Conservation (phyloP, 2,797 vertebrate genomes). For the Megaceryle alcyon region DNA sequence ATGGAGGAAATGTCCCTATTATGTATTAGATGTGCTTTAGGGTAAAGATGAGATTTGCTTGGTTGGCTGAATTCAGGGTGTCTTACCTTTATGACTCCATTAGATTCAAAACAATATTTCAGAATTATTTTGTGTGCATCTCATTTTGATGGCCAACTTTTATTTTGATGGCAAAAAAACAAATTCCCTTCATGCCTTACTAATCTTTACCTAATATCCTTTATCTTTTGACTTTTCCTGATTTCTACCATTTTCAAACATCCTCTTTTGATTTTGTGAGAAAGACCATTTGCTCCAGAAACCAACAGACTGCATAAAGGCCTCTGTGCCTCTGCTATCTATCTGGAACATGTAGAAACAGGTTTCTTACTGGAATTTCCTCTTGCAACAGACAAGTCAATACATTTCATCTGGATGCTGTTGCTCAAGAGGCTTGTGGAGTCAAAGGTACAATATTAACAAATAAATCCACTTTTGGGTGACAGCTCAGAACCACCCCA, state of each 20-base stretch:
- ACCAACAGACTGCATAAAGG: not conserved
- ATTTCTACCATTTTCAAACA: not conserved
- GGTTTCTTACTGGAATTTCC: slow-evolving; percentile 15
- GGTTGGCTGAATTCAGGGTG: not conserved
- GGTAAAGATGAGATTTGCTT: not conserved
- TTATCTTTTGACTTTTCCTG: not conserved
- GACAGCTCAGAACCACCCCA: not conserved
- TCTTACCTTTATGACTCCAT: not conserved
- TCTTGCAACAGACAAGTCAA: slow-evolving; percentile 16
- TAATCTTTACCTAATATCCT: not conserved
- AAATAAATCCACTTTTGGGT: not conserved
- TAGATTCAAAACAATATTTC: not conserved
- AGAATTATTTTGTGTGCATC: not conserved
- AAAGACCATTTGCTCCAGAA: not conserved
- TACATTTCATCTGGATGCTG: not conserved
- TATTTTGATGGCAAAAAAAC: not conserved
- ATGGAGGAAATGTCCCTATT: not conserved
- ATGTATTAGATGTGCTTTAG: not conserved
- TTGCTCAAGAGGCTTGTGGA: not conserved
- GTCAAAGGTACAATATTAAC: not conserved
- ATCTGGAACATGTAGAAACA: not conserved
- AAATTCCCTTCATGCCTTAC: not conserved
- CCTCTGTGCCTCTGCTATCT: not conserved
- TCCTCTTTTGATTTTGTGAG: not conserved
- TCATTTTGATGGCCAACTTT: not conserved